Conservation (phyloP, 1,140 invertebrate species). For the Tenebrio molitor region DNA sequence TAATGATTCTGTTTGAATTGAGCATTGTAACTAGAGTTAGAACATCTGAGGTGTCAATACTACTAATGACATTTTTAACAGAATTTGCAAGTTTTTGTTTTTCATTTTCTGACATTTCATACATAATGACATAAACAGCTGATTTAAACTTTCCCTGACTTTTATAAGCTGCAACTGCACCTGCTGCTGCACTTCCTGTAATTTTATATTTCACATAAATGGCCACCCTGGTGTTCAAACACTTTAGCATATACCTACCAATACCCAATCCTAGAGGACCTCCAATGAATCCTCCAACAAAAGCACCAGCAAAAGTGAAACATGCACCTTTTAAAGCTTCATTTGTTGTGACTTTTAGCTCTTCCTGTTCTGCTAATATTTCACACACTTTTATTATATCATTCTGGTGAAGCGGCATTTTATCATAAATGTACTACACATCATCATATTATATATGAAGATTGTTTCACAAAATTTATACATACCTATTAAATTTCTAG, state of each 20-base stretch:
- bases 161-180: conserved; percentile 16
- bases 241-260: conserved; percentile 12
- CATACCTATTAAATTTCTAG: no score
- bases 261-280: conserved; percentile 35
- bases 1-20: not conserved
- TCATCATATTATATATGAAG: no score
- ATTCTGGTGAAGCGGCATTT: conserved; percentile 2
- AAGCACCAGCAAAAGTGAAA: conserved; percentile 18
- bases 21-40: conserved; percentile 19
- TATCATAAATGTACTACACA: no score
- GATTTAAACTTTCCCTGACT: conserved; percentile 42
- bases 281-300: conserved; percentile 28
- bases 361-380: conserved; percentile 41
- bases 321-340: conserved; percentile 30
- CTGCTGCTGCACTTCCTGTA: conserved; percentile 36
- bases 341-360: conserved; percentile 25
- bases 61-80: conserved; percentile 13
- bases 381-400: conserved; percentile 26
- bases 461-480: no score
- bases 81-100: conserved; percentile 25
- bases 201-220: not conserved
- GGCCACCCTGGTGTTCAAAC: not conserved
- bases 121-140: conserved; percentile 31
- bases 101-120: conserved; percentile 38
- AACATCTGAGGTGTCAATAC: conserved; percentile 16